A percentile compares a stretch with the other conserved stretches of the same genome.
These are phyloP conservation scores for Triops longicaudatus DNA, from an alignment of 1,140 invertebrate species.

Conservation along the genomic window DNA sequence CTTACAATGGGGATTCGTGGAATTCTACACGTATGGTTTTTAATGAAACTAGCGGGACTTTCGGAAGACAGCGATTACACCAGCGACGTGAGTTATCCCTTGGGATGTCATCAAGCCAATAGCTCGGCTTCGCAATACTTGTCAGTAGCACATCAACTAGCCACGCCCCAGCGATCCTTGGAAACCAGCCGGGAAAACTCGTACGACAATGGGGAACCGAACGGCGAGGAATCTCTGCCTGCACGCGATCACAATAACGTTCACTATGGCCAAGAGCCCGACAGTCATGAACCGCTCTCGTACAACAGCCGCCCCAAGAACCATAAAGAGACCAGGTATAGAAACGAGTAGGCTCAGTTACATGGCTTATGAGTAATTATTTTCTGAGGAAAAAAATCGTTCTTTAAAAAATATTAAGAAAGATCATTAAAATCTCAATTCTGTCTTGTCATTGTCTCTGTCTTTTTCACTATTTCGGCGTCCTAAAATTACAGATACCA, in stretches of 20 bases:
- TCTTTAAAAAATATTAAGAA: background rate
- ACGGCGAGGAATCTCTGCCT: constrained; percentile 28
- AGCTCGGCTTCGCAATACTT: constrained; percentile 76
- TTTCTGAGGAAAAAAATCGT: background rate
- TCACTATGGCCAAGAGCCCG: constrained; percentile 35
- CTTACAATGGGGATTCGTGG: constrained; percentile 25
- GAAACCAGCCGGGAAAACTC: constrained; percentile 73
- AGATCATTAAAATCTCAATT: background rate
- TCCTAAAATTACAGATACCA: background rate
- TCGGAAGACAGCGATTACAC: constrained; percentile 97
- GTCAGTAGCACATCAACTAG: constrained; percentile 61
- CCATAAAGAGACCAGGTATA: constrained; percentile 45
- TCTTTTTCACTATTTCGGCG: background rate
- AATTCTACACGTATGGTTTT: constrained; percentile 25
- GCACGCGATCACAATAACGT: constrained; percentile 31
- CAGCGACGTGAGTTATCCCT: constrained; percentile 89
- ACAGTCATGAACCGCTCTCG: constrained; percentile 68
- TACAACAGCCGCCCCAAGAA: constrained; percentile 76
- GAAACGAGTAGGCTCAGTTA: background rate
- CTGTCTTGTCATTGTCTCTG: background rate
- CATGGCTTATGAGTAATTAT: background rate
- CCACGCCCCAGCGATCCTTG: constrained; percentile 66
- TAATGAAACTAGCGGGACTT: constrained; percentile 66
- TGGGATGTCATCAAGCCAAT: constrained; percentile 69
- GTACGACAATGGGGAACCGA: constrained; percentile 64